Conservation (phyloP, 1,140 invertebrate species). For the Eriosoma lanigerum region DNA sequence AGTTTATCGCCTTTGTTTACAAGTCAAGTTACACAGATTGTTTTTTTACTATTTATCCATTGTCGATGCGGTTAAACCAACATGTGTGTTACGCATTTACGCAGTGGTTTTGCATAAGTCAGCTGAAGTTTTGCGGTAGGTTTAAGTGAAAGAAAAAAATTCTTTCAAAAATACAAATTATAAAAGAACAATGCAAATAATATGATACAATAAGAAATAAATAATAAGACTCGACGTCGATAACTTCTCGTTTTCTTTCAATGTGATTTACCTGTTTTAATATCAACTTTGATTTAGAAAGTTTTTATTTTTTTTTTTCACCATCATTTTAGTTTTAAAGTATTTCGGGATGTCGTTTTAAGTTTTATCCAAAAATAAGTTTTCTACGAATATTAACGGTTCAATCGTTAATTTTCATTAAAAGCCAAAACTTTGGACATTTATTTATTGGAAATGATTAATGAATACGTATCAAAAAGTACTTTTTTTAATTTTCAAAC, state of each 20-base stretch:
- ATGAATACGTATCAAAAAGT: constrained; percentile 13
- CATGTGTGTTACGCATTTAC: background rate
- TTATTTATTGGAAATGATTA: constrained; percentile 37
- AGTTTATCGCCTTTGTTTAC: constrained; percentile 26
- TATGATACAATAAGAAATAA: too few relatives aligned
- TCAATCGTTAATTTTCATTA: constrained; percentile 41
- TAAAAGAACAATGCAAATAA: too few relatives aligned
- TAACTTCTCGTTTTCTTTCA: background rate
- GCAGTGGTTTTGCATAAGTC: background rate
- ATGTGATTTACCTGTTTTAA: background rate
- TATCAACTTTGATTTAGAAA: background rate
- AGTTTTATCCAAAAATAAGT: background rate
- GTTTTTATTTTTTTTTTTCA: background rate
- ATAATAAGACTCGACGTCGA: too few relatives aligned
- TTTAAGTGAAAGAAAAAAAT: background rate
- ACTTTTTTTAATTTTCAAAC: background rate
- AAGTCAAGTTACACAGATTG: background rate
- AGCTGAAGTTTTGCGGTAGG: background rate
- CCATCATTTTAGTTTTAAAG: background rate
- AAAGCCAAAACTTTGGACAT: constrained; percentile 30
- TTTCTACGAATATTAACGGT: constrained; percentile 5
- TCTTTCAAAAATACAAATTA: background rate
- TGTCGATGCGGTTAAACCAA: background rate
- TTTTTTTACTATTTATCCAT: background rate
- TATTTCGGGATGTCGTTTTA: background rate